Evolutionary conservation across 2,113 vertebrate genomes (phyloP), one percentile per base, ranked within the genome.

Genomic region (Odontesthes bonariensis): DNA sequence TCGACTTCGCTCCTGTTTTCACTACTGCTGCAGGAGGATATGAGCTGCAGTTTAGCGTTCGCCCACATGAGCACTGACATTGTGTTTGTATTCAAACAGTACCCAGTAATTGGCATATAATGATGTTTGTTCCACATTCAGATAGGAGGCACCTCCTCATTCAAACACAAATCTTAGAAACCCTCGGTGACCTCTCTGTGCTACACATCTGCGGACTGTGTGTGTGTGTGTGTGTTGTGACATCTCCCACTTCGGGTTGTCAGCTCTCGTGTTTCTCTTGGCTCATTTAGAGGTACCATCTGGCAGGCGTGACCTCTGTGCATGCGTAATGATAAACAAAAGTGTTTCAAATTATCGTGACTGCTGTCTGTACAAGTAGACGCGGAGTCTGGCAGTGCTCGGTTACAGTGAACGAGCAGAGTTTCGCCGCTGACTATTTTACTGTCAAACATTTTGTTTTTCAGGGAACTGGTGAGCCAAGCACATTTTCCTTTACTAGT

Each of bases 261-360:
- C 64, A 81, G 81, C 70, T 81, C 58, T 67, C 49, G 42, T 88
- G 88, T 86, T 90, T 85, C 70, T 84, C 55, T 90, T 88, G 88
- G 90, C 88, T 60, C 16, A 1, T 49, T 58, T 17, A 27, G 62
- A 59, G 17, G 75, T 59, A 63, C 88, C 85, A 91, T 92, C 89
- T 94, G 93, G 86, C 66, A 42, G 61, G 46, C 67, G 81, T 65
- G 82, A 87, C 79, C 77, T 54, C 69, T 55, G 40, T 23, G 79
- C 72, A 88, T 89, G 86, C 75, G 88, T 85, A 87, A 85, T 87
- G 81, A 88, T 66, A 89, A 90, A 87, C 86, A 86, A 79, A 80
- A 57, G 51, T 58, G 73, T 47, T 72, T 70, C 12, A 60, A 84
- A 74, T 77, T 65, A 38, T 74, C 77, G 84, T 17, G 88, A 88